phyloP scores from a whole-genome alignment of 2,888 invertebrate species.

The Pseudococcus jackbeardsleyi region DNA sequence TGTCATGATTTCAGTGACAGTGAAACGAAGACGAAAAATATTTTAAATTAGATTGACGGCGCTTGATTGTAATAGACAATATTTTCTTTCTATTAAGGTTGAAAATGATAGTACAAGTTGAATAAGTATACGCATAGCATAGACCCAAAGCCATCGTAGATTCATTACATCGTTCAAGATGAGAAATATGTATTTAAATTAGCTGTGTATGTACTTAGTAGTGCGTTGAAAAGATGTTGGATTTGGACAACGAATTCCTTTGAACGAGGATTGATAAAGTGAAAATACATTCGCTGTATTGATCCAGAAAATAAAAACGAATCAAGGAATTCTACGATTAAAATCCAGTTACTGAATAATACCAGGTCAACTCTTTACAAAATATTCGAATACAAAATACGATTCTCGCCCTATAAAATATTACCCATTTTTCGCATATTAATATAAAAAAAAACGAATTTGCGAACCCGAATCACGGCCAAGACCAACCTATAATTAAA shows the following conservation, averaged over 20 bases:
- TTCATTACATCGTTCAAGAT: background rate
- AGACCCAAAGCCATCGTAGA: background rate
- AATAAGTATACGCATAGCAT: background rate
- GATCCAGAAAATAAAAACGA: background rate
- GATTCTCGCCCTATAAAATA: background rate
- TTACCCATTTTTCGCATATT: background rate
- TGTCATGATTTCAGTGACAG: conserved; percentile 34
- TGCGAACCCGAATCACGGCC: background rate
- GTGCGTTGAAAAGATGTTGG: background rate
- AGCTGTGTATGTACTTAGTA: background rate
- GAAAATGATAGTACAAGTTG: background rate
- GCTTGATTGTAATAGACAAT: conserved; percentile 46
- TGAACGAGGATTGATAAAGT: background rate
- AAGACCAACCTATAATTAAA: conserved; percentile 13
- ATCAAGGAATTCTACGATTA: background rate
- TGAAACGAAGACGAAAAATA: conserved; percentile 44
- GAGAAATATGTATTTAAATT: conserved; percentile 17
- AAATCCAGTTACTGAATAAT: no score
- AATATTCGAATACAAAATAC: background rate
- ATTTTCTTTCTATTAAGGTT: conserved; percentile 35
- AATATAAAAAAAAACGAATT: background rate
- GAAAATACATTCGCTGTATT: background rate
- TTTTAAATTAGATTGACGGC: conserved; percentile 55
- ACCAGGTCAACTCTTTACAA: no score
- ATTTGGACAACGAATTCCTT: background rate